Base-by-base conservation (phyloP, 2,113 vertebrate genomes). In the Brachirus orientalis region DNA sequence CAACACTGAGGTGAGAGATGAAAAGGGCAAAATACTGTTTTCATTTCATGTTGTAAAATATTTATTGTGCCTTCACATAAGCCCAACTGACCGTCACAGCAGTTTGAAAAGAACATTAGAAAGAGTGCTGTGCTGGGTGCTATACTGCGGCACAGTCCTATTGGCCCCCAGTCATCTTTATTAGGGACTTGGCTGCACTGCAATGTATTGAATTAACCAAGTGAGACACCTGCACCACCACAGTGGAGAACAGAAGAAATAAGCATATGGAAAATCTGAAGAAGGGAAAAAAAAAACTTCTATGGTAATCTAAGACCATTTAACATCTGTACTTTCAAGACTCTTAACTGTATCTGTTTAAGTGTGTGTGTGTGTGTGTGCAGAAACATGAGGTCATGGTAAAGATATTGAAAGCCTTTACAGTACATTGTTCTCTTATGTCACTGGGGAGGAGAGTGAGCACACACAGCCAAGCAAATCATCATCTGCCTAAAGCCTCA, bases 11-110 rank as follows among this genome's bases (percentile, higher is more conserved):
- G 74, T 65, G 54, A 79, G 74, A 55, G 75, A 89, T 84, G 77
- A 86, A 92, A 91, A 88, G 90, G 83, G 86, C 82, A 91, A 86
- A 88, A 80, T 71, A 88, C 65, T 82, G 85, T 93, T 90, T 92
- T 89, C 77, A 89, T 92, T 93, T 86, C 68, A 82, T 69, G 77
- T 79, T 85, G 79, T 92, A 82, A 91, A 92, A 92, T 89, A 91
- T 92, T 90, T 92, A 93, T 86, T 89, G 90, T 83, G 77, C 60
- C 75, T 89, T 85, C 85, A 81, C 78, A 86, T 80, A 62, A 90
- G 87, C 72, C 80, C 83, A 85, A 88, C 78, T 88, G 86, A 84
- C 80, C 72, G 55, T 85, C 77, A 69, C 72, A 62, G 85, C 54
- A 69, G 63, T 89, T 90, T 89, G 77, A 88, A 69, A 38, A 83